Percentiles rank a stretch among this genome's conserved stretches.
Evolutionary conservation across 1,140 invertebrate genomes (phyloP).

Genomic region (Diuraphis noxia): DNA sequence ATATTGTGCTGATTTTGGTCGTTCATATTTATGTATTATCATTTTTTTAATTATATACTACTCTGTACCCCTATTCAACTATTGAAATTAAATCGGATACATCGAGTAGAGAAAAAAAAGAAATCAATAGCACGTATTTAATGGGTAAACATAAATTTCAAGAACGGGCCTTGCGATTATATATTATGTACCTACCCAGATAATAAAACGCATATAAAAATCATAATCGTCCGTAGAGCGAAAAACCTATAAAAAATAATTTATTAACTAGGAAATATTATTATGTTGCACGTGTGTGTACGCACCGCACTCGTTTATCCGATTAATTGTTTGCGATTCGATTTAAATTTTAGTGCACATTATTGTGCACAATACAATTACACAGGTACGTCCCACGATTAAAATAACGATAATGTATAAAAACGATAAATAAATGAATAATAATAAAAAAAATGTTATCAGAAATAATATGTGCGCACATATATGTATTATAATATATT

Average conservation of each 20-base stretch:
- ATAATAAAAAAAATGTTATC: background rate
- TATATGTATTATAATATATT: too few relatives aligned
- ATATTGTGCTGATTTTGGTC: background rate
- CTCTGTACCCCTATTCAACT: background rate
- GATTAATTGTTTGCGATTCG: conserved; percentile 11
- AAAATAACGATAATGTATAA: background rate
- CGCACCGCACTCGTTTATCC: background rate
- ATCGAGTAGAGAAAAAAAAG: background rate
- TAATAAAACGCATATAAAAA: background rate
- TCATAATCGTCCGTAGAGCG: background rate
- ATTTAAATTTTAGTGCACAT: background rate
- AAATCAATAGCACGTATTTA: background rate
- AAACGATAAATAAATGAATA: background rate
- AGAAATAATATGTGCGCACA: background rate
- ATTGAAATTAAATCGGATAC: background rate
- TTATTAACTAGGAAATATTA: conserved; percentile 18
- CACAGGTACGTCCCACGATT: background rate
- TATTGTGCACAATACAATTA: background rate
- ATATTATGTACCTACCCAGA: background rate
- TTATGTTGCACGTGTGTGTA: background rate
- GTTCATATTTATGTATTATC: background rate
- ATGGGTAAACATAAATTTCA: background rate
- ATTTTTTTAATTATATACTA: background rate
- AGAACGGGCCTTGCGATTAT: background rate
- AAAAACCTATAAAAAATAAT: conserved; percentile 11